phyloP scores from a whole-genome alignment of 2,113 vertebrate species.

The Corydoras sp. region DNA sequence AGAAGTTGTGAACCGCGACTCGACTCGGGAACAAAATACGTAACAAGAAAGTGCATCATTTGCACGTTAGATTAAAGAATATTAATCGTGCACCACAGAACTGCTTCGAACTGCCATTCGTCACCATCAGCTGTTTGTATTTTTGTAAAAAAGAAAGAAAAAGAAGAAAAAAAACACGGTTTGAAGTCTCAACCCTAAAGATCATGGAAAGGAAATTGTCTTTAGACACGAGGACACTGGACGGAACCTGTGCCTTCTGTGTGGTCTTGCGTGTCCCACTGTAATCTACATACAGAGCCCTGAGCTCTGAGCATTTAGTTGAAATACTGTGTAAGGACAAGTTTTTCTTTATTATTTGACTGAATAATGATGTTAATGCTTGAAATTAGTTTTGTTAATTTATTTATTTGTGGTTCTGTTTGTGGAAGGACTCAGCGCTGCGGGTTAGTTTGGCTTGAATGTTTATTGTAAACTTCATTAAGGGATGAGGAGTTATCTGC shows the following conservation, averaged over 20 bases:
- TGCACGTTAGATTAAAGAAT: constrained; percentile 8
- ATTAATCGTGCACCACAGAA: constrained; percentile 14
- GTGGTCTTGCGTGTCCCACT: too few relatives aligned
- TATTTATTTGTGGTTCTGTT: constrained; percentile 14
- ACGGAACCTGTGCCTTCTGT: too few relatives aligned
- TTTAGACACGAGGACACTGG: constrained; percentile 2
- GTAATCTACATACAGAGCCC: too few relatives aligned
- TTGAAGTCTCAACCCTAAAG: constrained; percentile 20
- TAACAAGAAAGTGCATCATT: background rate
- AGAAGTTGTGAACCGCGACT: constrained; percentile 1
- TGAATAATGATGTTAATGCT: too few relatives aligned
- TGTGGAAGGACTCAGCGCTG: constrained; percentile 27
- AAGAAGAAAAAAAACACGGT: background rate
- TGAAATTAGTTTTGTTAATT: background rate
- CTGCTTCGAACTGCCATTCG: constrained; percentile 48
- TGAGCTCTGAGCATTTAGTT: too few relatives aligned
- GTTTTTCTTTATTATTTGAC: too few relatives aligned
- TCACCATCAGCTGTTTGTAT: constrained; percentile 34
- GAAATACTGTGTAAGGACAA: too few relatives aligned
- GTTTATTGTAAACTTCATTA: too few relatives aligned
- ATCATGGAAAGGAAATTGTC: constrained; percentile 8
- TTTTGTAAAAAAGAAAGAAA: constrained; percentile 11
- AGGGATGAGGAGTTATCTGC: too few relatives aligned
- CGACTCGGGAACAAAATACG: constrained; percentile 12
- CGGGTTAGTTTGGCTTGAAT: background rate